phyloP scores from a whole-genome alignment of 2,797 vertebrate species.

The Eupleurogrammus muticus region DNA sequence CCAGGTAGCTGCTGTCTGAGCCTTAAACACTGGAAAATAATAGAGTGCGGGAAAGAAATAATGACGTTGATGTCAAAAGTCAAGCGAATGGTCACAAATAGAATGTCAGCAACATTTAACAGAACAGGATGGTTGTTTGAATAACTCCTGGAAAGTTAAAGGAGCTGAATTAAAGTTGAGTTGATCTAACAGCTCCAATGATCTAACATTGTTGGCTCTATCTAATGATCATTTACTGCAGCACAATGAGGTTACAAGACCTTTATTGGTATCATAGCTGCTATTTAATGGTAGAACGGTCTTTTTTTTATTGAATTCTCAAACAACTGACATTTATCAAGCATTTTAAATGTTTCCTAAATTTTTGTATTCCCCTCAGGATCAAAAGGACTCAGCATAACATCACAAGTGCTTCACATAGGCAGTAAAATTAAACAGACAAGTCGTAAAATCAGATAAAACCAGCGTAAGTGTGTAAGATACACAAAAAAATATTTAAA shows the following conservation, averaged over 20 bases:
- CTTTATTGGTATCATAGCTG: background rate
- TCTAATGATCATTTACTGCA: background rate
- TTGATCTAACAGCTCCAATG: background rate
- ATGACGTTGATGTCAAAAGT: slow-evolving; percentile 4
- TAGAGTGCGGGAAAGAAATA: background rate
- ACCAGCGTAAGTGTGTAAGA: no score
- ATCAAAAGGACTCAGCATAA: no score
- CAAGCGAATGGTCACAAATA: background rate
- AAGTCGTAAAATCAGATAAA: background rate
- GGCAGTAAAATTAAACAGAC: background rate
- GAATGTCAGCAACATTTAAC: background rate
- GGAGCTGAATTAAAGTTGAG: background rate
- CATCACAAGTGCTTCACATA: background rate
- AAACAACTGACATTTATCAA: background rate
- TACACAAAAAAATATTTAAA: no score
- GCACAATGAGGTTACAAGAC: background rate
- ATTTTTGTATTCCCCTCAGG: background rate
- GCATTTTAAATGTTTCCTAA: background rate
- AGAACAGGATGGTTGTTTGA: slow-evolving; percentile 7
- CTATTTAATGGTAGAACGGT: background rate
- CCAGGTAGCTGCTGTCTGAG: background rate
- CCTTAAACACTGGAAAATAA: slow-evolving; percentile 7
- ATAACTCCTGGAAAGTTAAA: background rate
- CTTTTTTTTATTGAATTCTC: no score
- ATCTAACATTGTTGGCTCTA: background rate